Base-by-base conservation (phyloP, 2,113 vertebrate genomes). In the Erinaceus europaeus region DNA sequence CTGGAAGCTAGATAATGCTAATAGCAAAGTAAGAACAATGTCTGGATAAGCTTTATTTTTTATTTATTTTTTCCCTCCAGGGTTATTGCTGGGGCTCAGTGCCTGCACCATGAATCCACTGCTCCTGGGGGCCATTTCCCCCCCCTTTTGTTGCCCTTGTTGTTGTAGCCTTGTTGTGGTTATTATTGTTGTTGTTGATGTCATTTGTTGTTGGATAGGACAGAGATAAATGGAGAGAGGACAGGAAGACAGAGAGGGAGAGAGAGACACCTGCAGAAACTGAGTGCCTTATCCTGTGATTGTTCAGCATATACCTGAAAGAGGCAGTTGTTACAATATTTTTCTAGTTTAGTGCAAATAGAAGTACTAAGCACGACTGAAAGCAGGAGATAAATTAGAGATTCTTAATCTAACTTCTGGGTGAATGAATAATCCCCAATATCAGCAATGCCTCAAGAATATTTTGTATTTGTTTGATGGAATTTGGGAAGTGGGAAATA, bases 401-500 rank as follows among this genome's bases (percentile, higher is more conserved):
- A 27, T 34, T 81, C 38, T 62, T 69, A 91, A 44, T 62, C 67
- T 83, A 38, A 92, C 34, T 77, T 6, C 29, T 52, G 90, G 34
- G 62, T 82, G 55, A 94, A 46, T 92, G 38, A 91, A 52, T 57
- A 74, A 34, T n/a, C 32, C 18, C 6, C 73, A 50, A 2, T 82
- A 80, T 79, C 53, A 81, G 36, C 71, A 90, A 5, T 87, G 15
- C 27, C 72, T 78, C 72, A 62, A 73, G 67, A 84, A 61, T 83
- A 72, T 15, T 82, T 86, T 25, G 32, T 27, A 73, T 52, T 88
- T 92, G 14, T 76, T 76, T 90, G 71, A 88, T 90, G 55, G 53
- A 88, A 76, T 91, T 87, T 83, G 83, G 77, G 82, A 86, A 84
- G 71, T 64, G 86, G 13, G n/a, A 68, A 59, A 85, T 78, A 62